Evolutionary conservation across 2,797 vertebrate genomes (phyloP).

Genomic region (Naso thynnoides): DNA sequence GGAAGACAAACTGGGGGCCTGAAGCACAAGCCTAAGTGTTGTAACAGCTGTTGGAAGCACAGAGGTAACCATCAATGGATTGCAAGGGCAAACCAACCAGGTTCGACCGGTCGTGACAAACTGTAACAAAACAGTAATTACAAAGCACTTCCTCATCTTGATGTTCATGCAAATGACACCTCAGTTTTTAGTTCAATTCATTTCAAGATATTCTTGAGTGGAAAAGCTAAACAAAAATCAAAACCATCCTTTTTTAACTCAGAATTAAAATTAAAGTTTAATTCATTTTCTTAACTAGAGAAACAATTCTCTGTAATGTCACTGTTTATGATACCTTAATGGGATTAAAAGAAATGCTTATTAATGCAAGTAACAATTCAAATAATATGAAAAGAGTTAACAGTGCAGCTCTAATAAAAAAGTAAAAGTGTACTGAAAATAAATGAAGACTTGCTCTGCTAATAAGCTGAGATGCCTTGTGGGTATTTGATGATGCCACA

Average conservation of each 20-base stretch:
- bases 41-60: conserved; percentile 73
- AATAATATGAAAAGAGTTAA: neutral
- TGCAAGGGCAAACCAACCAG: conserved; percentile 47
- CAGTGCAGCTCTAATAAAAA: neutral
- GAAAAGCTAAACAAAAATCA: too few species aligned
- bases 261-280: too few species aligned
- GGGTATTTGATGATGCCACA: conserved; percentile 56
- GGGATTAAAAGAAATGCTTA: neutral
- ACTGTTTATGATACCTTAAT: neutral
- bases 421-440: neutral
- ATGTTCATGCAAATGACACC: conserved; percentile 16
- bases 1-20: conserved; percentile 70
- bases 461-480: conserved; percentile 21
- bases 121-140: conserved; percentile 31
- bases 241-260: neutral
- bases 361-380: neutral
- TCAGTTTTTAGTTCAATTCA: neutral
- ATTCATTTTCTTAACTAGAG: neutral
- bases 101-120: conserved; percentile 45
- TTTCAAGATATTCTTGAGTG: too few species aligned
- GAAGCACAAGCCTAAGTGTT: conserved; percentile 67
- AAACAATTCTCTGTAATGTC: neutral
- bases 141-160: conserved; percentile 19
- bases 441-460: neutral
- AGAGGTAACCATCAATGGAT: conserved; percentile 55